These are phyloP conservation scores for Alauda arvensis DNA, from an alignment of 2,797 vertebrate genomes.

Conservation along the genomic window DNA sequence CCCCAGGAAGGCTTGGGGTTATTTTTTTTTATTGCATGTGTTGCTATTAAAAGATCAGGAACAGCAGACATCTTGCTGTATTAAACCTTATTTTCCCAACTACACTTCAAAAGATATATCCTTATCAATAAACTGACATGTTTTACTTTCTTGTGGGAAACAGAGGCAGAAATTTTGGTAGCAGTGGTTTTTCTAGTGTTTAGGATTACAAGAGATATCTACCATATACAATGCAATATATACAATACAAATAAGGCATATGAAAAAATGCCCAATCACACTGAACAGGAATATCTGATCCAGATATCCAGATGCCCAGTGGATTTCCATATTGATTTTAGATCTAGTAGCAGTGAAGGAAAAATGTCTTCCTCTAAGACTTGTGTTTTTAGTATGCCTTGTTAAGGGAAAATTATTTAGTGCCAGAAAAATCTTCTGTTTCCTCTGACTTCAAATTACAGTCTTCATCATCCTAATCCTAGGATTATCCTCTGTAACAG, in stretches of 20 bases:
- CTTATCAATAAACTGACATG: not conserved
- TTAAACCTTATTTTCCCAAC: not conserved
- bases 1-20: not conserved
- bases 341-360: not conserved
- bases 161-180: not conserved
- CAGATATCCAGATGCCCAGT: not conserved
- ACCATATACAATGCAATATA: not conserved
- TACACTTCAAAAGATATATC: not conserved
- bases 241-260: not conserved
- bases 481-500: constrained; percentile 12
- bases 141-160: not conserved
- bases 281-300: not conserved
- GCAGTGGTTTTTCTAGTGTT: not conserved
- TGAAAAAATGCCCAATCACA: not conserved
- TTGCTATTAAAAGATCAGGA: not conserved
- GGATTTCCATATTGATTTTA: not conserved
- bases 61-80: not conserved
- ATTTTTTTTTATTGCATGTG: not conserved
- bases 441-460: not conserved
- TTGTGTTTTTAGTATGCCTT: not conserved
- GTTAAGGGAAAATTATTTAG: not conserved
- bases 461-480: constrained; percentile 3
- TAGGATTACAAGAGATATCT: not conserved
- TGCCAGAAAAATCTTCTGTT: not conserved
- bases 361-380: not conserved